Base-by-base conservation (phyloP, 1,140 invertebrate genomes). In the Calephelis nemesis region DNA sequence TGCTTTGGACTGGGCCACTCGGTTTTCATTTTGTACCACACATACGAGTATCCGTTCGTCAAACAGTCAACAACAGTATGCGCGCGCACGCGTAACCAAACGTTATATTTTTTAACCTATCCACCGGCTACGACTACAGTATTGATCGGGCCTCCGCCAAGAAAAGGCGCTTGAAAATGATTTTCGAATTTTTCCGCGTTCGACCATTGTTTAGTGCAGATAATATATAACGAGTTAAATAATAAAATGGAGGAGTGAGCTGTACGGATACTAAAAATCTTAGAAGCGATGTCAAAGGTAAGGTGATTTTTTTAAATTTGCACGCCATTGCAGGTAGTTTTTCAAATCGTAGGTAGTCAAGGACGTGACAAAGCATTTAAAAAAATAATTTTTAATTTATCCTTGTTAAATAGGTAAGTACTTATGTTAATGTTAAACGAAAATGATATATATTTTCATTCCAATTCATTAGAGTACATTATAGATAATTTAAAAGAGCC, bases 101-200 rank as follows among this genome's bases (percentile, higher is more conserved):
- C 76, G 75, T 71, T 77, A 72, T 82, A 78, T 85, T 87, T 87
- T 87, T 88, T 84, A 81, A 47, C n/a, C 19, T 87, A 85, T 84
- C 77, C 81, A 77, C 85, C 81, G 81, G 79, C 76, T 76, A 71
- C 81, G 77, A 84, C 71, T 76, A 30, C 84, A 90, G 87, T 90
- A 90, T 90, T 90, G 87, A 90, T 90, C 87, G 87, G 79, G 85
- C 82, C 74, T 84, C 74, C 80, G 83, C 82, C 84, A 81, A 75
- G 84, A 79, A 81, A 87, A 78, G 83, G 85, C 78, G 87, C 78
- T 87, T 74, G 77, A 83, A 83, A 83, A 88, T 87, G 84, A 78
- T 75, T 82, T 76, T 79, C 78, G 74, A 81, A 77, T 77, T 79
- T 75, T 82, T 75, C 54, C 77, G 81, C 78, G 77, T 66, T 75